phyloP scores from a whole-genome alignment of 1,140 invertebrate genomes.

The Drosophila oshimai region DNA sequence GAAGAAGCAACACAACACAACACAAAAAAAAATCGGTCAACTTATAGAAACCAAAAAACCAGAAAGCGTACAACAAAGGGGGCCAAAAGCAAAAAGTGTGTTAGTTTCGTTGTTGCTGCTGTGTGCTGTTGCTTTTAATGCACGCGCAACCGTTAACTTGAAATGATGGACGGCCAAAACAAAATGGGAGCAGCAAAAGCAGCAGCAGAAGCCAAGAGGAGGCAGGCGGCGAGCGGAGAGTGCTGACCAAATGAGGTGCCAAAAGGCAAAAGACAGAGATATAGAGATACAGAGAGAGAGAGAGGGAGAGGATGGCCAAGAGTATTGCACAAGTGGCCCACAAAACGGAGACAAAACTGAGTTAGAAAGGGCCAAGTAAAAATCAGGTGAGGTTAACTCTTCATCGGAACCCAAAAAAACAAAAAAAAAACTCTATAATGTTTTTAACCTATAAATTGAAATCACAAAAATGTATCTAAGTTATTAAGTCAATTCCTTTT shows the following conservation, averaged over 20 bases:
- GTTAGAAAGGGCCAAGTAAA: slow-evolving; percentile 6
- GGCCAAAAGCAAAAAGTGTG: slow-evolving; percentile 44
- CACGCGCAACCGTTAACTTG: slow-evolving; percentile 67
- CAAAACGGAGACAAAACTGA: neutral
- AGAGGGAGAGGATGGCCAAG: neutral
- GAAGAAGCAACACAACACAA: slow-evolving; percentile 37
- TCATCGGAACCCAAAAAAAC: neutral
- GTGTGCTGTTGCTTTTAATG: slow-evolving; percentile 39
- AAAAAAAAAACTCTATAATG: neutral
- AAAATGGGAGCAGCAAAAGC: slow-evolving; percentile 51
- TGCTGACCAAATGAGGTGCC: slow-evolving; percentile 42
- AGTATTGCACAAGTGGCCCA: slow-evolving; percentile 50
- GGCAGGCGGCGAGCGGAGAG: too few species aligned
- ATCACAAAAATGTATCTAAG: too few species aligned
- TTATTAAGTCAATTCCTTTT: too few species aligned
- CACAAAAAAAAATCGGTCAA: slow-evolving; percentile 58
- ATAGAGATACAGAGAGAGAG: too few species aligned
- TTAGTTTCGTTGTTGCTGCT: slow-evolving; percentile 68
- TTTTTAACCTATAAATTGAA: too few species aligned
- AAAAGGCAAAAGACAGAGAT: slow-evolving; percentile 27
- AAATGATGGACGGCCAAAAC: slow-evolving; percentile 49
- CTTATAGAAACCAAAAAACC: slow-evolving; percentile 67
- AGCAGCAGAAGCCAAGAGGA: slow-evolving; percentile 9
- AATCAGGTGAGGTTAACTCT: slow-evolving; percentile 1
- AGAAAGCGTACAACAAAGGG: slow-evolving; percentile 62